Base-by-base conservation (phyloP, 2,113 vertebrate species). In the Microtus richardsoni region DNA sequence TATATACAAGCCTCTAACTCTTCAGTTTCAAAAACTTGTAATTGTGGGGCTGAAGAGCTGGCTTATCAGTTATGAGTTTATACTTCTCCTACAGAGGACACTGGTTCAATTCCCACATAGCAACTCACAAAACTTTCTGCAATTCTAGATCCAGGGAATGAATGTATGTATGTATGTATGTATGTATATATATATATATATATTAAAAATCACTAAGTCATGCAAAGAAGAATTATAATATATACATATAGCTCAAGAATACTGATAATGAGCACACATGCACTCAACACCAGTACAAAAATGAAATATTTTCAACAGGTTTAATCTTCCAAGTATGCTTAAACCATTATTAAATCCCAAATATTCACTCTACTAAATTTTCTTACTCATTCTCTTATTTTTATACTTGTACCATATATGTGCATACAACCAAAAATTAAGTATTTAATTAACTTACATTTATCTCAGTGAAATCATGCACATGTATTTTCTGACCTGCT, bases 381-480 rank as follows among this genome's bases (percentile, higher is more conserved):
- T 87, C 30, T 13, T 71, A 71, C 71, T 68, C 28, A 79, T 74
- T 68, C 52, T 21, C 39, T 92, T 90, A 47, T 12, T 36, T 78
- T 58, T 68, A 52, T n/a, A 62, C 21, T 91, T 88, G 47, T 54
- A 47, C 41, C 39, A 62, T 9, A 68, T 44, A 89, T 44, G n/a
- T 74, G 36, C 73, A 39, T 74, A 60, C 17, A 22, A 47, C 21
- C 52, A 73, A 86, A 2, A 91, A 94, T 41, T 87, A 75, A 78
- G 36, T 74, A 60, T 30, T 92, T 88, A 52, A n/a, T 95, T 78
- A 39, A 54, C 24, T 94, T 85, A 33, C 30, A 88, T 79, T 66
- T 74, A 13, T 91, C 47, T 64, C 26, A 87, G 30, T 86, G 16
- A 91, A 89, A 89, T 87, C n/a, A 74, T 36, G 39, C 7, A 28